A percentile compares a stretch with the other conserved stretches of the same genome.
phyloP scores from a whole-genome alignment of 2,888 invertebrate genomes.

The Euphydryas editha region DNA sequence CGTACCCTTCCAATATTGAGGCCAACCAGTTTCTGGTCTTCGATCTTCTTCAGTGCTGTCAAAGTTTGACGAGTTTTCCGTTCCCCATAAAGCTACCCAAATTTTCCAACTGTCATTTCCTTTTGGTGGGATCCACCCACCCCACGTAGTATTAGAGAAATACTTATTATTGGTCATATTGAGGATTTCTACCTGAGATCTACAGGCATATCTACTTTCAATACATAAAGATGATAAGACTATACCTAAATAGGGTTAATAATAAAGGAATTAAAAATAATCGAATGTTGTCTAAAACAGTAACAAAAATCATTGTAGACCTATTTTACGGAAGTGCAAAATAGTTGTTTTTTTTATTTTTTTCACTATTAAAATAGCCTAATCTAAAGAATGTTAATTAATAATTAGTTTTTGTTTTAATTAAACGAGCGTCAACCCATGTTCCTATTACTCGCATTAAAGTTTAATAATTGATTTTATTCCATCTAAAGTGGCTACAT shows the following conservation, averaged over 20 bases:
- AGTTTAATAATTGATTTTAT: not conserved
- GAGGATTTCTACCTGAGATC: not conserved
- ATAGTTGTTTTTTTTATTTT: too few species aligned
- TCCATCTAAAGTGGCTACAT: not conserved
- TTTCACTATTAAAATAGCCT: too few species aligned
- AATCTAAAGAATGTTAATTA: not conserved
- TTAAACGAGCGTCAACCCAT: not conserved
- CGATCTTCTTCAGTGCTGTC: slow-evolving; percentile 29
- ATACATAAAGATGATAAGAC: not conserved
- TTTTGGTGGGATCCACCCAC: slow-evolving; percentile 24
- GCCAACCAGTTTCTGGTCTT: slow-evolving; percentile 27
- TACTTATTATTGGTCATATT: not conserved
- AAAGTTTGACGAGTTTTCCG: slow-evolving; percentile 6
- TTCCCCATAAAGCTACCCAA: slow-evolving; percentile 23
- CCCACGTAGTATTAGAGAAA: slow-evolving; percentile 20
- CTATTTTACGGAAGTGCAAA: too few species aligned
- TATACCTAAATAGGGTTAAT: not conserved
- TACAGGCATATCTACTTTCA: not conserved
- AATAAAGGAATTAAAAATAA: not conserved
- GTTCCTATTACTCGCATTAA: not conserved
- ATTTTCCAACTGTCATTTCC: slow-evolving; percentile 21
- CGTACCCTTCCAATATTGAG: slow-evolving; percentile 31
- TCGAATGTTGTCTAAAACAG: not conserved
- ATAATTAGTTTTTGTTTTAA: not conserved
- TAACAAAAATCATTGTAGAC: too few species aligned